Conservation (phyloP, 2,888 invertebrate species). For the Drosophila paramelanica region DNA sequence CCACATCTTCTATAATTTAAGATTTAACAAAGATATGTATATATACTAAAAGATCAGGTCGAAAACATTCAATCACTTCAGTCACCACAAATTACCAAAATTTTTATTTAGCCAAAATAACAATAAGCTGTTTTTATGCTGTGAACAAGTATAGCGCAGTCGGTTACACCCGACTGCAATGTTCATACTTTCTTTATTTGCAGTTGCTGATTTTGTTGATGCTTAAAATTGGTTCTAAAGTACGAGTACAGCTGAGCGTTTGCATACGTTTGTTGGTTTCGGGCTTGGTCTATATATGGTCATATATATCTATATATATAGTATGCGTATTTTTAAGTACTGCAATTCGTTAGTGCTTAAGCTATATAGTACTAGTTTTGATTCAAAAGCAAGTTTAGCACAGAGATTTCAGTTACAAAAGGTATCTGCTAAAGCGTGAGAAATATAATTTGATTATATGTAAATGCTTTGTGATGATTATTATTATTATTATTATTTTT, state of each 20-base stretch:
- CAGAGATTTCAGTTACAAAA: constrained; percentile 52
- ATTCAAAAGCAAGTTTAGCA: constrained; percentile 76
- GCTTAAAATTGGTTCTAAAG: constrained; percentile 55
- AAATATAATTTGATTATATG: constrained; percentile 17
- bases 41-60: too few species aligned
- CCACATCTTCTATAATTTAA: too few species aligned
- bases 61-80: too few species aligned
- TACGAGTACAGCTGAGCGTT: constrained; percentile 57
- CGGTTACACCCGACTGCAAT: too few species aligned
- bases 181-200: constrained; percentile 28
- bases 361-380: constrained; percentile 62
- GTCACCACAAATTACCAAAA: too few species aligned
- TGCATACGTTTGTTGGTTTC: constrained; percentile 28
- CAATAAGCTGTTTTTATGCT: too few species aligned
- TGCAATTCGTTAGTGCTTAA: constrained; percentile 49
- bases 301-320: constrained; percentile 18
- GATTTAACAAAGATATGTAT: too few species aligned
- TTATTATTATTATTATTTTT: not conserved
- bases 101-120: too few species aligned
- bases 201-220: constrained; percentile 2
- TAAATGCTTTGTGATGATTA: not conserved
- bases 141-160: too few species aligned
- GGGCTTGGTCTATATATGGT: constrained; percentile 30
- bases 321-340: constrained; percentile 47
- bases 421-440: constrained; percentile 32